Conservation (phyloP, 2,888 invertebrate genomes). For the Gari tellinella region DNA sequence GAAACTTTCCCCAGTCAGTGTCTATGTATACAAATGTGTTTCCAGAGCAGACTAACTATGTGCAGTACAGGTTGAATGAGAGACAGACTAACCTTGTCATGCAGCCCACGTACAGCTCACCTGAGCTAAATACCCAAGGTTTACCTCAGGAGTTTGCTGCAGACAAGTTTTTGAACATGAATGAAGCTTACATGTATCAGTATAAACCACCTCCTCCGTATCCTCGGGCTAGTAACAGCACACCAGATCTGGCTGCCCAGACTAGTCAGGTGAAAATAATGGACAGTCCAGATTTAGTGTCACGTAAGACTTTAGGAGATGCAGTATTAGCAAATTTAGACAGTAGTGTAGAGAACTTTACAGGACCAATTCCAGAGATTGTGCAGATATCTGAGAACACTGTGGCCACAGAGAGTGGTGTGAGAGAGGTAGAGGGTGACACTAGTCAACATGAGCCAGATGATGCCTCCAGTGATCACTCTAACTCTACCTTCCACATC, state of each 20-base stretch:
- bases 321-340: constrained; percentile 65
- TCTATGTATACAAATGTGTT: constrained; percentile 74
- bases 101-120: constrained; percentile 83
- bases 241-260: constrained; percentile 90
- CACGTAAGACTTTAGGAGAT: constrained; percentile 86
- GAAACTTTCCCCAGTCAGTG: constrained; percentile 66
- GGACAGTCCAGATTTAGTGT: constrained; percentile 85
- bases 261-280: constrained; percentile 62
- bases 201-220: constrained; percentile 93
- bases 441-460: constrained; percentile 59
- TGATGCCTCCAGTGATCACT: constrained; percentile 78
- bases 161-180: constrained; percentile 63
- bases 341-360: constrained; percentile 72
- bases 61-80: constrained; percentile 68
- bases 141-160: constrained; percentile 72
- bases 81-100: constrained; percentile 77
- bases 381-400: constrained; percentile 48
- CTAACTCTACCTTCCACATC: constrained; percentile 76
- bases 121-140: constrained; percentile 81
- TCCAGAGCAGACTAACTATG: constrained; percentile 66
- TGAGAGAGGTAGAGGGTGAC: constrained; percentile 35
- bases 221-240: constrained; percentile 90
- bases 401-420: constrained; percentile 34
- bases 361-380: constrained; percentile 61
- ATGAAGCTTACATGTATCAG: constrained; percentile 87